Evolutionary conservation across 2,888 invertebrate genomes (phyloP), one percentile per base, ranked within the genome.

Genomic region (Agrilus biguttatus): DNA sequence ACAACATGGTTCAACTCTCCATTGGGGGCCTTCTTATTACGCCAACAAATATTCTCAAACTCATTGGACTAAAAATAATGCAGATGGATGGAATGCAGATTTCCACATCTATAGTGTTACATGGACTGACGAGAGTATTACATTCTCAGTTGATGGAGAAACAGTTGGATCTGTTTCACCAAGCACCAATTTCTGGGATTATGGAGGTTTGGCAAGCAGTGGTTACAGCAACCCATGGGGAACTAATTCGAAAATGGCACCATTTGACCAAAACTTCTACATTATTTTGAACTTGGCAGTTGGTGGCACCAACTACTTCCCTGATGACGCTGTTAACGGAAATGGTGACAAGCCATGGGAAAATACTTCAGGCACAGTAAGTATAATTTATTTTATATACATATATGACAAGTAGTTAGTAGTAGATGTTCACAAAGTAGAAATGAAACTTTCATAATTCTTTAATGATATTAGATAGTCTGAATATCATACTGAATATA

Each of bases 211-310:
- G 51, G 63, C 60, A 44, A 58, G 62, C 2, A 67, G 62, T 51
- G 67, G 65, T 41, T 56, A 71, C 13, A 57, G 64, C 12, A 78
- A 77, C 56, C 75, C 75, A 5, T 77, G 77, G 77, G 62, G 66
- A 40, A 65, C 59, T 47, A 73, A 68, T 36, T 58, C 62, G 28
- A 73, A 69, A 55, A 76, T 79, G 76, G 79, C 80, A 12, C 80
- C 80, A 2, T 80, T 80, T 52, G 80, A 80, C 56, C 70, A 78
- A 56, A 73, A 77, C 71, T 77, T 77, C 61, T 74, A 75, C 61
- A 53, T 83, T 32, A 70, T 81, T 40, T 64, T 82, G 48, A 81
- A 80, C 60, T 51, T 81, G 45, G 82, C 80, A 45, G 74, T 79
- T 14, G 81, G 81, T 8, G 82, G 82, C 21, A 71, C 71, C 2